Percentiles rank a stretch among this genome's conserved stretches.
phyloP scores from a whole-genome alignment of 2,113 vertebrate species.

The Ophthalmotilapia sp. region DNA sequence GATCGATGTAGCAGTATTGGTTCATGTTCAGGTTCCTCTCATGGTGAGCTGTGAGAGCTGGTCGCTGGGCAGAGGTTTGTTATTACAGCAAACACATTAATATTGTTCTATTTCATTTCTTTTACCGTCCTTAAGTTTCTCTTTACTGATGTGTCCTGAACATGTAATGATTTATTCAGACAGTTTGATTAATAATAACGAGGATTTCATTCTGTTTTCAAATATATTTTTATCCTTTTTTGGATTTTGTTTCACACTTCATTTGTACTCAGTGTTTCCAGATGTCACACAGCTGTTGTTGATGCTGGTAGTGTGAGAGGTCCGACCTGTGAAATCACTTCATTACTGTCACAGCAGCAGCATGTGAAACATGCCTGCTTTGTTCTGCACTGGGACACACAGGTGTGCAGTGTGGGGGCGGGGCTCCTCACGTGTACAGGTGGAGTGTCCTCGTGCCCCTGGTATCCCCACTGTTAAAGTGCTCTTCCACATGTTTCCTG shows the following conservation, averaged over 20 bases:
- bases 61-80: rapidly evolving
- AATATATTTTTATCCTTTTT: rapidly evolving
- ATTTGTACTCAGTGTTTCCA: neutral
- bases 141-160: neutral
- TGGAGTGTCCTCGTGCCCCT: neutral
- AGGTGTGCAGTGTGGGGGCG: neutral
- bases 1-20: neutral
- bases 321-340: neutral
- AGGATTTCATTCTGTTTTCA: neutral
- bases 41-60: neutral
- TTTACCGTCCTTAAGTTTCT: neutral
- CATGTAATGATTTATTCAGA: neutral
- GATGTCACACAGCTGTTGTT: neutral
- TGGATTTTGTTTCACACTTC: neutral
- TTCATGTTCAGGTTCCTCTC: neutral
- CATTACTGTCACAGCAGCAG: neutral
- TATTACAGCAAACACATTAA: neutral
- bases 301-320: neutral
- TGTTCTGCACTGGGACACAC: neutral
- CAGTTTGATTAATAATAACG: neutral
- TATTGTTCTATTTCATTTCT: neutral
- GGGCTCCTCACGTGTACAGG: neutral
- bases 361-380: neutral
- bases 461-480: neutral
- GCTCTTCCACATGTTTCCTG: rapidly evolving